These are phyloP conservation scores for Tetanocera ferruginea DNA, from an alignment of 2,888 invertebrate species.

Conservation along the genomic window DNA sequence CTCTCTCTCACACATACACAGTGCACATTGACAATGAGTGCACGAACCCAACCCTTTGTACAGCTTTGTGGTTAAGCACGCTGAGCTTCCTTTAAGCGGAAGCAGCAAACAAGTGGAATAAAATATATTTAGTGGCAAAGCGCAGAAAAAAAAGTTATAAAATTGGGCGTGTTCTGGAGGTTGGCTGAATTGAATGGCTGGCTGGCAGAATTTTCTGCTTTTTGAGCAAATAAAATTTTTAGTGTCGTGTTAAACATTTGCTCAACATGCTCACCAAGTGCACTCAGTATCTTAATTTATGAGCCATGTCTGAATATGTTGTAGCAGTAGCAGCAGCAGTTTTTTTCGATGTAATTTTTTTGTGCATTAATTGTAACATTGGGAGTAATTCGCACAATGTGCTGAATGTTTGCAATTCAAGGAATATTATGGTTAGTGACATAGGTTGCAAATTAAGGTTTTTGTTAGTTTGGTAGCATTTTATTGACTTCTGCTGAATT, in stretches of 20 bases:
- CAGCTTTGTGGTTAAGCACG: no score
- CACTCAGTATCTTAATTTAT: conserved; percentile 32
- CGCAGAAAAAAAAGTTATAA: not conserved
- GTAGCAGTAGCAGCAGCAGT: conserved; percentile 11
- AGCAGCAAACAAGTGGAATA: not conserved
- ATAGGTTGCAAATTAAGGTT: no score
- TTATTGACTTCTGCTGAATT: no score
- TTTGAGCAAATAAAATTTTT: conserved; percentile 50
- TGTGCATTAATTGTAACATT: not conserved
- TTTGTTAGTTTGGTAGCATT: no score
- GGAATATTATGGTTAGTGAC: no score
- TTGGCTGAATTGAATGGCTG: not conserved
- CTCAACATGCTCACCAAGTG: conserved; percentile 22
- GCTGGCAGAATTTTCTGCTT: not conserved
- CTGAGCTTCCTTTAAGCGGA: no score
- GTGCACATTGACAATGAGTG: no score
- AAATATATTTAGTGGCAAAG: not conserved
- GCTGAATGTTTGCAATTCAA: no score
- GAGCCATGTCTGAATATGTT: not conserved
- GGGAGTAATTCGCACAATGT: not conserved
- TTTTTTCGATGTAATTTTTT: not conserved
- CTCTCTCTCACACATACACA: not conserved
- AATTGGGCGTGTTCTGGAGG: not conserved
- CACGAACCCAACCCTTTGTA: no score
- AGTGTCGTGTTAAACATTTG: conserved; percentile 60